Evolutionary conservation across 92 coral and sea anemone species (phyloP), one percentile per base, ranked within the genome.

Genomic region (Virgularia gustaviana): DNA sequence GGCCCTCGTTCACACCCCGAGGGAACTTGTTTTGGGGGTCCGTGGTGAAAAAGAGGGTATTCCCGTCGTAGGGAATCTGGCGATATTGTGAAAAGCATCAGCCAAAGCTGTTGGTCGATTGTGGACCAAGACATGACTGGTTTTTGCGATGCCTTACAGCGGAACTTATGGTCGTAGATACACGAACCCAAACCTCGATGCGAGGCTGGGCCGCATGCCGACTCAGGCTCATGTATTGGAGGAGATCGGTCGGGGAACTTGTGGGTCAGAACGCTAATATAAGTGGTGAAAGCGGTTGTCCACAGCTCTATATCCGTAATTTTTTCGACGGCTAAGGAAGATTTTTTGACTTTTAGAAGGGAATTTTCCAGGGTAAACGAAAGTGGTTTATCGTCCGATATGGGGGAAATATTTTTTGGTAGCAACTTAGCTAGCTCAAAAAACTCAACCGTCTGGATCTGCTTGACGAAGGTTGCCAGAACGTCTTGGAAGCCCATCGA

Each of bases 121-220:
- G 19, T 32, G 27, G 75, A 66, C 81, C 75, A 76, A 19, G 56
- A 33, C 2, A 63, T 52, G 23, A 61, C 36, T n/a, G 61, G 78
- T 20, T 70, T 77, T 11, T n/a, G 32, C 24, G 82, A 73, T 6
- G 86, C 78, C 58, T 82, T 76, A 31, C 63, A 60, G 30, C 82
- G 41, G 39, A 82, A 82, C 41, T 76, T 82, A 12, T 76, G 58
- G 47, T 82, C 79, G 36, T 75, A 81, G 0, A 81, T 73, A 44
- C 81, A 81, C 86, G 81, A 81, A 19, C 86, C 86, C 24, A 82
- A 24, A 5, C 86, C 82, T 25, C 52, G 30, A 63, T 76, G 83
- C 34, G 65, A 54, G 49, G 58, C 22, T 82, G 47, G 9, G 83
- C 83, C 43, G 83, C 82, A 70, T 71, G 49, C 1, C 78, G 56